Percentiles rank a stretch among this genome's conserved stretches.
phyloP scores from a whole-genome alignment of 1,140 invertebrate genomes.

The Epicauta chinensis region DNA sequence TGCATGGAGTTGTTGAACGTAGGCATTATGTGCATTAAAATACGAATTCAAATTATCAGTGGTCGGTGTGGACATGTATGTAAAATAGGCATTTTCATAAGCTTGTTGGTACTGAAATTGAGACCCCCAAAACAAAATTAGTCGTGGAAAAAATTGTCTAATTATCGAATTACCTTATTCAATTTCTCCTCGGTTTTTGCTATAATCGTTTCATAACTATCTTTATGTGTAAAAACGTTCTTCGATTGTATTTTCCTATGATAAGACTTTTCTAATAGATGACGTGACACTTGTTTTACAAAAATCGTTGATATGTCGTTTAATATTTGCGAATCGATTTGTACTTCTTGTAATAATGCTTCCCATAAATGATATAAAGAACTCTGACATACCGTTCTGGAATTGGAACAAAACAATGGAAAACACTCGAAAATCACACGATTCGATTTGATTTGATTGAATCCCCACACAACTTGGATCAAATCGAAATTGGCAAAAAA shows the following conservation, averaged over 20 bases:
- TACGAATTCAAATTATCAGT: constrained; percentile 68
- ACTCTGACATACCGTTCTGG: constrained; percentile 70
- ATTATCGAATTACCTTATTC: constrained; percentile 56
- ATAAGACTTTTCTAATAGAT: constrained; percentile 82
- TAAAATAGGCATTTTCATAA: constrained; percentile 76
- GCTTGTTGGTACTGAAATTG: constrained; percentile 68
- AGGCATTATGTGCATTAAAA: constrained; percentile 88
- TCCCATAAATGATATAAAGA: constrained; percentile 89
- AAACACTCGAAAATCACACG: constrained; percentile 1
- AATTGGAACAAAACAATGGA: constrained; percentile 24
- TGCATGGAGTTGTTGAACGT: constrained; percentile 85
- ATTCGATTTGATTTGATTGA: background rate
- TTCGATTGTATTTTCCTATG: constrained; percentile 88
- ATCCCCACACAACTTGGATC: no score
- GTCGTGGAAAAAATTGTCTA: background rate
- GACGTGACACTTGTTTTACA: constrained; percentile 76
- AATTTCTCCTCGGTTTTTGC: constrained; percentile 86
- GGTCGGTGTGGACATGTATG: constrained; percentile 59
- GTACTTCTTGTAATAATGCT: constrained; percentile 83
- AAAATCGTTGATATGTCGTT: constrained; percentile 81
- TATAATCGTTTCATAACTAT: constrained; percentile 85
- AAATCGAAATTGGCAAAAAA: background rate
- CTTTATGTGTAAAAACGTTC: constrained; percentile 86
- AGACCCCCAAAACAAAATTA: constrained; percentile 1
- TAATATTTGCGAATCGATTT: constrained; percentile 85